Conservation (phyloP, 2,113 vertebrate species). For the Otolemur garnettii region DNA sequence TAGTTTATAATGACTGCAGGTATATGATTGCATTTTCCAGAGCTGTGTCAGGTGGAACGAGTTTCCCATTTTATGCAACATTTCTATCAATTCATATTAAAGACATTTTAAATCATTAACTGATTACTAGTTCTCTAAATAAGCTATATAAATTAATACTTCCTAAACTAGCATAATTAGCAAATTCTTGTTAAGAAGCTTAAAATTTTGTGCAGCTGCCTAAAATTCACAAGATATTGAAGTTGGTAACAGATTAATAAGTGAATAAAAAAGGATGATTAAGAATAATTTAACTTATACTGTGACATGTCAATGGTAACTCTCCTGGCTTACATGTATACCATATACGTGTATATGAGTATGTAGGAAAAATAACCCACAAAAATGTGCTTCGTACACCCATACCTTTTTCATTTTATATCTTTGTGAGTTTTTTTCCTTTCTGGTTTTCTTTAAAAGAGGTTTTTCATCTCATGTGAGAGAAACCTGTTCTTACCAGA, state of each 20-base stretch:
- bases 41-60: neutral
- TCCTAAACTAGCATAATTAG: neutral
- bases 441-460: constrained; percentile 45
- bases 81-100: neutral
- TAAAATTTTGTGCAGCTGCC: neutral
- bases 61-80: neutral
- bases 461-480: neutral
- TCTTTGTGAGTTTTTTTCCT: neutral
- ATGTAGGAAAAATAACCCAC: neutral
- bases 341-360: too few species aligned
- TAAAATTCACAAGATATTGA: neutral
- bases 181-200: neutral
- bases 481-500: constrained; percentile 37
- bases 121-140: neutral
- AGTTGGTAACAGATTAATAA: neutral
- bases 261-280: neutral
- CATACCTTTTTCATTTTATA: neutral
- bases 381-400: neutral
- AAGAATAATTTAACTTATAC: neutral
- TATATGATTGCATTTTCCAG: neutral
- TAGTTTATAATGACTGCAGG: neutral
- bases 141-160: neutral
- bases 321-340: too few species aligned
- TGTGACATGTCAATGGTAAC: neutral
- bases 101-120: neutral